A percentile compares a stretch with the other conserved stretches of the same genome.
Conservation (phyloP, 2,797 vertebrate genomes). For the Siniperca undulata region DNA sequence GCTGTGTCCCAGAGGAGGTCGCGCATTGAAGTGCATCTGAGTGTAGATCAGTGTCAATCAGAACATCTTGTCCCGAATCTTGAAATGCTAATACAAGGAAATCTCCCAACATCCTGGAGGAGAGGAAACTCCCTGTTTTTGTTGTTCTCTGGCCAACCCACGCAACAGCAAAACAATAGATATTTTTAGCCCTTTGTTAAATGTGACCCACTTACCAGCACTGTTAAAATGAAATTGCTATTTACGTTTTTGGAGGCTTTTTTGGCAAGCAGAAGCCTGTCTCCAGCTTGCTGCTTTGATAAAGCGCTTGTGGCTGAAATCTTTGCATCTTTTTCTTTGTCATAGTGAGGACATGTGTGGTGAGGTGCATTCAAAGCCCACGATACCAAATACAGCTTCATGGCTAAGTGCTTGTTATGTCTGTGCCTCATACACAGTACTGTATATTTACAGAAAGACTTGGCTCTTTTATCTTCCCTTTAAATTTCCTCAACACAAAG, state of each 20-base stretch:
- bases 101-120: conserved; percentile 70
- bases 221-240: conserved; percentile 46
- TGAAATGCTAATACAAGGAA: conserved; percentile 53
- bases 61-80: conserved; percentile 62
- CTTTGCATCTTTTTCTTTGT: conserved; percentile 37
- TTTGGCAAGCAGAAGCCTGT: conserved; percentile 19
- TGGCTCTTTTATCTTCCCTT: conserved; percentile 59
- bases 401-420: conserved; percentile 66
- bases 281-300: conserved; percentile 19
- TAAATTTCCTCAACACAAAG: conserved; percentile 59
- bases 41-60: background rate
- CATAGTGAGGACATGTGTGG: conserved; percentile 42
- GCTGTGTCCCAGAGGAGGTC: background rate
- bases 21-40: background rate
- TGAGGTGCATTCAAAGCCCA: conserved; percentile 51
- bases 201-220: conserved; percentile 60
- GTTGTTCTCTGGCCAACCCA: conserved; percentile 62
- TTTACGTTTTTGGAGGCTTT: conserved; percentile 43
- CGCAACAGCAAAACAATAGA: conserved; percentile 72
- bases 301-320: conserved; percentile 43
- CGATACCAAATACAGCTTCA: conserved; percentile 44
- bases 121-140: conserved; percentile 79
- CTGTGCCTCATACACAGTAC: conserved; percentile 40
- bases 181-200: conserved; percentile 77
- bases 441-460: conserved; percentile 57